Conservation (phyloP, 35 echinoderm and acorn worm species). For the Apostichopus japonicus region DNA sequence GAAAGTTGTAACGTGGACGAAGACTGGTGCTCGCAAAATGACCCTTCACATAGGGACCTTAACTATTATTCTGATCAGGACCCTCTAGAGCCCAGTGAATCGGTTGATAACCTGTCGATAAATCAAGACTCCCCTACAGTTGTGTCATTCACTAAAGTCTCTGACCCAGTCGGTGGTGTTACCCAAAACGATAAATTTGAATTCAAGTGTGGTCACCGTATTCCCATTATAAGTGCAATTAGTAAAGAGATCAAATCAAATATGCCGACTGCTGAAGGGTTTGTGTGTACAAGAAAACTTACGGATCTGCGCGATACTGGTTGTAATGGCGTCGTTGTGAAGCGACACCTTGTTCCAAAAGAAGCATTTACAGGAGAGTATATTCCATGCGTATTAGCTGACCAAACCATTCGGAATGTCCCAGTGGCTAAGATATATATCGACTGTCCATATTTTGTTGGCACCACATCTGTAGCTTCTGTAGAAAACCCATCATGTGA, state of each 20-base stretch:
- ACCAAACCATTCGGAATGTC: background rate
- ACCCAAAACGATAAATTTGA: background rate
- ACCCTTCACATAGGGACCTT: background rate
- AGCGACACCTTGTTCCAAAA: background rate
- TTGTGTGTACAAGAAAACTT: background rate
- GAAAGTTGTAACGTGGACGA: background rate
- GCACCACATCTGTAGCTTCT: background rate
- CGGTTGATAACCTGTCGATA: background rate
- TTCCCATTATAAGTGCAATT: background rate
- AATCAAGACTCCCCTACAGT: background rate
- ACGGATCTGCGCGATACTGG: slow-evolving; percentile 16
- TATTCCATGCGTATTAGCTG: background rate
- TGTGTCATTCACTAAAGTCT: background rate
- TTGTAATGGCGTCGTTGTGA: slow-evolving; percentile 12
- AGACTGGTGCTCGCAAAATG: background rate
- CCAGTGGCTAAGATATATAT: background rate
- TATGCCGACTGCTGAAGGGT: background rate
- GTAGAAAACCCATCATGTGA: slow-evolving; percentile 17
- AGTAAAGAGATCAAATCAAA: background rate
- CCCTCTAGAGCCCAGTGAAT: background rate
- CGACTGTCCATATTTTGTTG: slow-evolving; percentile 22
- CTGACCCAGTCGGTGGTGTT: background rate
- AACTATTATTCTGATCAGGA: background rate
- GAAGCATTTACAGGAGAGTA: background rate
- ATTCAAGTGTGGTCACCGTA: background rate